Base-by-base conservation (phyloP, 2,113 vertebrate species). In the Notarius quadriscutis region DNA sequence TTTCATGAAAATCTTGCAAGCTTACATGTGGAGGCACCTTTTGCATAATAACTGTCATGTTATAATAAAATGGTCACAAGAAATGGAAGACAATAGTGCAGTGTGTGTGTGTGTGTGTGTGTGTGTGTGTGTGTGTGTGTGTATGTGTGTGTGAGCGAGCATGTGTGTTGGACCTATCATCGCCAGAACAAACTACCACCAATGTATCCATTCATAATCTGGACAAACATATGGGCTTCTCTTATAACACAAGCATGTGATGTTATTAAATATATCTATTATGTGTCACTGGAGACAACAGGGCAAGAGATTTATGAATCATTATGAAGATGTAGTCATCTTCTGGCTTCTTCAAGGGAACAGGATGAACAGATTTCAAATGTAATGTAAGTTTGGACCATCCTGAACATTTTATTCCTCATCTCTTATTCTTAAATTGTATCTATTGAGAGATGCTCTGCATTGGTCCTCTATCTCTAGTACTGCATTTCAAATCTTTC, bases 351-450 rank as follows among this genome's bases (percentile, higher is more conserved):
- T 78, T 86, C 71, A 67, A 18, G 51, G 10, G 71, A 85, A 78
- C 84, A 62, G 80, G 58, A n/a, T 84, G 62, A 89, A 77, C 51
- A 77, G 67, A 51, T 75, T 83, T 71, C 50, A 7, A 53, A 30
- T 6, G 60, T 14, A 77, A 53, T 51, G 69, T 51, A 57, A 57
- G 11, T 17, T 72, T 77, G 18, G 20, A 25, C 17, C 71, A 9
- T 71, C 53, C 60, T 0, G 41, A 67, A 55, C 84, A 67, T 86
- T 11, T 25, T 84, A 25, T 30, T 57, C 15, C 12, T 7, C 30
- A 71, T 30, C 14, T 5, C 20, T 20, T 22, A 48, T 4, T 34
- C 10, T 67, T 22, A 65, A 65, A 51, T 18, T 67, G 48, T 27
- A 7, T 53, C 14, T 63, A 22, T 48, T 65, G 8, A 62, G 55